phyloP scores from a whole-genome alignment of 2,113 vertebrate genomes.

The Mormyrus iriodes region DNA sequence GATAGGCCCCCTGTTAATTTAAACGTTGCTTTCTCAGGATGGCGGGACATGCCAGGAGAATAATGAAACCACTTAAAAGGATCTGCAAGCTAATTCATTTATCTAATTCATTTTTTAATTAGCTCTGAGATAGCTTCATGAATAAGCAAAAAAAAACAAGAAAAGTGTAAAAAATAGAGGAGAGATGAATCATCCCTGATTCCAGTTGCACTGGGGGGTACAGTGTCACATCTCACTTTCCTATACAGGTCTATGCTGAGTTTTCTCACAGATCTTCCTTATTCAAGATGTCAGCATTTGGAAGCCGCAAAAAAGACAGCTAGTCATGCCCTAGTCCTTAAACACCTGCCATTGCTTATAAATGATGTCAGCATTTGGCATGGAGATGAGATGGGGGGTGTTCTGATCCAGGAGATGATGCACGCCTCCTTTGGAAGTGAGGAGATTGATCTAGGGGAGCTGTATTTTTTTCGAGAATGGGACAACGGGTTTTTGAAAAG shows the following conservation, averaged over 20 bases:
- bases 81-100: constrained; percentile 9
- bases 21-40: not conserved
- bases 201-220: constrained; percentile 1
- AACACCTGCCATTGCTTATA: not conserved
- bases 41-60: not conserved
- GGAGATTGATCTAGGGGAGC: not conserved
- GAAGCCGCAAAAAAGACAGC: not conserved
- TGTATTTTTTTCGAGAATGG: not conserved
- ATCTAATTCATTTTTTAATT: constrained; percentile 1
- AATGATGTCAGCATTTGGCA: not conserved
- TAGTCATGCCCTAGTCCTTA: not conserved
- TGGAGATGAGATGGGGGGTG: not conserved
- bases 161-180: not conserved
- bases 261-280: not conserved
- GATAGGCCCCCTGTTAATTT: not conserved
- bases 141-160: constrained; percentile 11
- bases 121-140: constrained; percentile 1
- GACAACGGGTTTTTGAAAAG: not conserved
- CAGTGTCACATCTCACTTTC: not conserved
- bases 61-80: not conserved
- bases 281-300: not conserved
- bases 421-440: not conserved
- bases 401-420: not conserved
- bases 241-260: not conserved
- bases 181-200: not conserved